These are phyloP conservation scores for Empidonax traillii DNA, from an alignment of 2,113 vertebrate species.

Conservation along the genomic window DNA sequence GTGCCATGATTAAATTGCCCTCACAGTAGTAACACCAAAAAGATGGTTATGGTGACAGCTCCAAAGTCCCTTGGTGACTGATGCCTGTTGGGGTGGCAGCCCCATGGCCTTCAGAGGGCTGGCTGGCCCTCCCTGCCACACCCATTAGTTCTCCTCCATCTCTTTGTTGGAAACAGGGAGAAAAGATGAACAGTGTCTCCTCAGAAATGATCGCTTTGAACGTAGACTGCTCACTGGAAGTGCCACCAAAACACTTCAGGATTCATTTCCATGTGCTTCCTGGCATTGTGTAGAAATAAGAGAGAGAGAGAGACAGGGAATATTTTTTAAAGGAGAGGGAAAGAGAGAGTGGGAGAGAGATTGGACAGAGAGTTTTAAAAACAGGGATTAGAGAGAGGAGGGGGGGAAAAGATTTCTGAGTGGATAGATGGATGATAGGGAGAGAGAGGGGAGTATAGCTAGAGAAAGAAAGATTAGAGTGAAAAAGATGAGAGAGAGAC, in stretches of 20 bases:
- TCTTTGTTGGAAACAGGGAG: conserved; percentile 54
- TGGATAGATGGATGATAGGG: conserved; percentile 66
- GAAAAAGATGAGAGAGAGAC: conserved; percentile 65
- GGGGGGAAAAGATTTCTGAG: conserved; percentile 17
- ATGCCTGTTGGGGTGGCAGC: not conserved
- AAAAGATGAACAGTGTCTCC: conserved; percentile 42
- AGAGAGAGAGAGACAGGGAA: conserved; percentile 29
- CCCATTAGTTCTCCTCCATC: conserved; percentile 51
- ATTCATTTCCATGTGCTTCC: not conserved
- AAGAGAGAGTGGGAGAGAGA: conserved; percentile 54
- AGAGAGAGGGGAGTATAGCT: conserved; percentile 64
- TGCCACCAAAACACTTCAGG: not conserved
- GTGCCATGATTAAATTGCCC: not conserved
- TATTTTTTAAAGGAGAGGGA: conserved; percentile 8
- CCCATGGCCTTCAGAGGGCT: not conserved
- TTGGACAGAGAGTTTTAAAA: conserved; percentile 57
- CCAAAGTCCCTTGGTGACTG: not conserved
- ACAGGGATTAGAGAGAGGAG: conserved; percentile 57
- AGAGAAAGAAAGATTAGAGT: conserved; percentile 64
- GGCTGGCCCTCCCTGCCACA: not conserved
- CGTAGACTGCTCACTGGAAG: not conserved
- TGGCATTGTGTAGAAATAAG: not conserved
- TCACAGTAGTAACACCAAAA: not conserved
- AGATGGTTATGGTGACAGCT: not conserved
- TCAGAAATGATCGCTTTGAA: conserved; percentile 27